These are phyloP conservation scores for Maccullochella peelii DNA, from an alignment of 2,113 vertebrate genomes.

Conservation along the genomic window DNA sequence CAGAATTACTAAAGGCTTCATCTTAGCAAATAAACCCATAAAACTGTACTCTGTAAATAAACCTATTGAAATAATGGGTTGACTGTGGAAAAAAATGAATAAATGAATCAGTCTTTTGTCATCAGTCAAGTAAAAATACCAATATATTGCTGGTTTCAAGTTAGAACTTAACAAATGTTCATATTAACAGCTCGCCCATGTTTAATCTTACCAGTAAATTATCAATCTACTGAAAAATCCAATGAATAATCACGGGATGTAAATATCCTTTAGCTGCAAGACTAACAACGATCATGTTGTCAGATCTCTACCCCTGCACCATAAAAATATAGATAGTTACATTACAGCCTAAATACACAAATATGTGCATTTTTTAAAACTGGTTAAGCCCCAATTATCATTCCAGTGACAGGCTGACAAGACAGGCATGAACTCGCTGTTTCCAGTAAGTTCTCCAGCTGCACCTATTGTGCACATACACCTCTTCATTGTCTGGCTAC, in stretches of 20 bases:
- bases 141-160: neutral
- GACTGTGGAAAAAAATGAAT: neutral
- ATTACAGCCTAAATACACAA: neutral
- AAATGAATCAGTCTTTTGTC: neutral
- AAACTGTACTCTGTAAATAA: neutral
- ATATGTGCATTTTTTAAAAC: neutral
- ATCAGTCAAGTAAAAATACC: neutral
- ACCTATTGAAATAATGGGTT: neutral
- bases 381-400: neutral
- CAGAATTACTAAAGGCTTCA: neutral
- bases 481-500: conserved; percentile 5
- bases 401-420: neutral
- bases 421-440: conserved; percentile 20
- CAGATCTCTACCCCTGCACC: neutral
- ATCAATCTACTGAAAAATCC: neutral
- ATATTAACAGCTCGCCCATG: neutral
- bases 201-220: neutral
- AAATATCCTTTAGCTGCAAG: neutral
- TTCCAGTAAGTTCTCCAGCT: conserved; percentile 69
- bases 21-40: neutral
- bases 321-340: neutral
- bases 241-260: neutral
- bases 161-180: neutral
- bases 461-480: conserved; percentile 26
- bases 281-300: neutral